Evolutionary conservation across 2,888 invertebrate genomes (phyloP), one percentile per base, ranked within the genome.

Genomic region (Chesias legatella): DNA sequence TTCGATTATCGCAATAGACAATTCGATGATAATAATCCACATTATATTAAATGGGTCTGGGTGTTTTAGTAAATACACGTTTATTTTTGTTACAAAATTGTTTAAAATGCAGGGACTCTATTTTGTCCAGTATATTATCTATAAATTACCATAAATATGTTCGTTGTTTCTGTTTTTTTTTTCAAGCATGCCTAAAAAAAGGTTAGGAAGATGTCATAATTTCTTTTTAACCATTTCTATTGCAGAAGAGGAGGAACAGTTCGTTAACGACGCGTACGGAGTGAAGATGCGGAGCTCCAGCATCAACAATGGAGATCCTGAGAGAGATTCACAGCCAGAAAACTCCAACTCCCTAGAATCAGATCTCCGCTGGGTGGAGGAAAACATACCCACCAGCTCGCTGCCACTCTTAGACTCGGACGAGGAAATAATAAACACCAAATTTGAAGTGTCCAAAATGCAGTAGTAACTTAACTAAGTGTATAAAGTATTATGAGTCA

Each of bases 361-460:
- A 38, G 79, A 89, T 70, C 63, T 90, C 1, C 79, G 95, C 67
- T 98, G 98, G 98, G 94, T 98, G 4, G 98, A 98, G 71, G 97
- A 97, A 58, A 95, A 98, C 76, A 97, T 98, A 56, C 96, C 96
- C 0, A 90, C 94, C 17, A 91, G 94, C 46, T 91, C 94, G 71
- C 92, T 60, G 77, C 94, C 63, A 57, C 93, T 74, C 83, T 92
- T 58, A 76, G 95, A 67, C 77, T 95, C 69, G 86, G 95, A 90
- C 66, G 95, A 95, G 82, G 95, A 95, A 82, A 91, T 95, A 35
- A 92, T 95, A 61, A 94, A 92, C 60, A 94, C 95, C 1, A 93
- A 94, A 78, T 95, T 95, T 75, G 95, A 95, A 86, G 93, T 95
- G 52, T 95, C 94, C 34, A 95, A 95, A 85, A 95, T 95, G 95